phyloP scores from a whole-genome alignment of 1,140 invertebrate species.

The Danaus plexippus region DNA sequence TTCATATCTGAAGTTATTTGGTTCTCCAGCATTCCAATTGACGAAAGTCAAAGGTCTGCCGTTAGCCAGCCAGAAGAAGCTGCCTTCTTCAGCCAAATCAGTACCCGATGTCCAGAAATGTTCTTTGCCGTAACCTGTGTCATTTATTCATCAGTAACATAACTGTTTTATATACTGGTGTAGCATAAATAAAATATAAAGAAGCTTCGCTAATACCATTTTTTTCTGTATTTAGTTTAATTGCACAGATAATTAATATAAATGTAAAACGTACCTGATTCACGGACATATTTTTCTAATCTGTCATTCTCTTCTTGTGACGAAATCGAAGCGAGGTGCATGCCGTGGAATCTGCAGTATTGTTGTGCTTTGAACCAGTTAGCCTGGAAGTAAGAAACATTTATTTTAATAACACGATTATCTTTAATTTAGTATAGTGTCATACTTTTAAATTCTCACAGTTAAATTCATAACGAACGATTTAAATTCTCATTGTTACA shows the following conservation, averaged over 20 bases:
- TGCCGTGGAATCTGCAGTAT: conserved; percentile 91
- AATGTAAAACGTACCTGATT: conserved; percentile 75
- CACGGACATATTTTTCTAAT: conserved; percentile 86
- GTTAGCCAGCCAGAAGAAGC: conserved; percentile 94
- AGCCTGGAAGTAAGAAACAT: conserved; percentile 75
- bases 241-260: no score
- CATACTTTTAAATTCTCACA: no score
- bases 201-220: no score
- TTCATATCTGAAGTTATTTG: conserved; percentile 93
- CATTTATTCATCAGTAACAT: no score
- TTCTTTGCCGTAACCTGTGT: conserved; percentile 84
- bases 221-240: no score
- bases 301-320: conserved; percentile 91
- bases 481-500: no score
- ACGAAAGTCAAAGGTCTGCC: conserved; percentile 90
- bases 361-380: conserved; percentile 94
- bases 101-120: conserved; percentile 95
- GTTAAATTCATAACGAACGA: no score
- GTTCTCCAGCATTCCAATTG: conserved; percentile 93
- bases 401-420: neutral
- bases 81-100: conserved; percentile 90
- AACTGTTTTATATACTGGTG: no score
- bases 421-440: no score
- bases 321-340: conserved; percentile 90
- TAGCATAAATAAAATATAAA: no score